Conservation (phyloP, 2,888 invertebrate genomes). For the Drosophila ezoana region DNA sequence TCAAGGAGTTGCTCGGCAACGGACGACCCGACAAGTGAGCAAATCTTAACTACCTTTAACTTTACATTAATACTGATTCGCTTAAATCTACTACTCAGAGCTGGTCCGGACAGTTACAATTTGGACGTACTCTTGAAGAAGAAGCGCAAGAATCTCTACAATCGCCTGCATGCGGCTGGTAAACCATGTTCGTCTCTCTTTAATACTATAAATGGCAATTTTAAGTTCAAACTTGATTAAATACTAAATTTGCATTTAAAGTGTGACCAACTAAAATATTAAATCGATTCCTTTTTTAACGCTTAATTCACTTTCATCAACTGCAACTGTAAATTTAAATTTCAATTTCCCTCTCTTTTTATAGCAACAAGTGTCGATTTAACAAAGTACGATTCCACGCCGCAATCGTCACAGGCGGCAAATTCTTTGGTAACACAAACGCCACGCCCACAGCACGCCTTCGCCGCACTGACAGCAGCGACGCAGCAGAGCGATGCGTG, state of each 20-base stretch:
- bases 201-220: background rate
- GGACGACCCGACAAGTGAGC: constrained; percentile 83
- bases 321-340: too few relatives aligned
- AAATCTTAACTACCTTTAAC: too few relatives aligned
- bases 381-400: constrained; percentile 51
- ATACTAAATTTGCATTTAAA: too few relatives aligned
- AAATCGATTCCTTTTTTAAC: too few relatives aligned
- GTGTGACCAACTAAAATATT: too few relatives aligned
- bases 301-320: too few relatives aligned
- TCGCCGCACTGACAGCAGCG: constrained; percentile 59
- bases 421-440: constrained; percentile 40
- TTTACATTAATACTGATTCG: background rate
- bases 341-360: background rate
- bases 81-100: constrained; percentile 50
- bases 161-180: constrained; percentile 83
- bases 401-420: constrained; percentile 27
- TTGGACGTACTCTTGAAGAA: constrained; percentile 83
- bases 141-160: constrained; percentile 84
- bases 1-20: constrained; percentile 83
- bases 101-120: constrained; percentile 81
- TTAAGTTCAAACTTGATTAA: too few relatives aligned
- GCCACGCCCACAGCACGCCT: constrained; percentile 68
- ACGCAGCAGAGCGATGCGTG: constrained; percentile 63
- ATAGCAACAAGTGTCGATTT: constrained; percentile 63
- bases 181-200: constrained; percentile 31